Base-by-base conservation (phyloP, 2,113 vertebrate genomes). In the Coracopsis vasa region DNA sequence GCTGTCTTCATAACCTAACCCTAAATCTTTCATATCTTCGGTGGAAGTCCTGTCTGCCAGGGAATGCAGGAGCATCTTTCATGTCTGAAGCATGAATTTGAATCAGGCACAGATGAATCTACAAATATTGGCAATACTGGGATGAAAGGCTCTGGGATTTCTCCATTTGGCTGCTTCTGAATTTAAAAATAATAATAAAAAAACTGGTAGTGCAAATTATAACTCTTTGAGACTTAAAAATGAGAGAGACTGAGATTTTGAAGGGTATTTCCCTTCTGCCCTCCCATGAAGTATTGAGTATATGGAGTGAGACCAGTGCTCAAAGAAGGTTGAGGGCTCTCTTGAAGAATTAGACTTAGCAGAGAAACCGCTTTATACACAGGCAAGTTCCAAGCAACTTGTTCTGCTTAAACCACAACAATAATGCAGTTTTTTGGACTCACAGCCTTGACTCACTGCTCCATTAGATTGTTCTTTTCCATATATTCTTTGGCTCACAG, bases 401-500 rank as follows among this genome's bases (percentile, higher is more conserved):
- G 17, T 79, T 93, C 4, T 6, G 17, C 47, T 56, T 58, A n/a
- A 58, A 58, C 33, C 54, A 58, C 4, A 11, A 10, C 33, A 14
- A 20, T 48, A 44, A 48, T 82, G 81, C 82, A 86, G 20, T 61
- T 91, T 72, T 75, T 74, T 72, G 71, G 66, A 33, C n/a, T 95
- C 65, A 16, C 4, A 1, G 14, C 54, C 33, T 82, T 86, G 67
- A 62, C 48, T 90, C 27, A 11, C 23, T 33, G n/a, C 45, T 92
- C 64, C 89, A 25, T 91, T 81, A 75, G 44, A 29, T 71, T 96
- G 80, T 47, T 16, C 21, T 87, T 92, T 92, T 47, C 60, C 64
- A 74, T 86, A 81, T 84, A 27, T 86, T 92, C 80, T 64, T 92
- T 92, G 91, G 77, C 94, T 91, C 27, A 21, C 17, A 66, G 85